Percentiles rank a stretch among this genome's conserved stretches.
phyloP scores from a whole-genome alignment of 35 echinoderm and acorn worm genomes.

The Apostichopus parvimensis region DNA sequence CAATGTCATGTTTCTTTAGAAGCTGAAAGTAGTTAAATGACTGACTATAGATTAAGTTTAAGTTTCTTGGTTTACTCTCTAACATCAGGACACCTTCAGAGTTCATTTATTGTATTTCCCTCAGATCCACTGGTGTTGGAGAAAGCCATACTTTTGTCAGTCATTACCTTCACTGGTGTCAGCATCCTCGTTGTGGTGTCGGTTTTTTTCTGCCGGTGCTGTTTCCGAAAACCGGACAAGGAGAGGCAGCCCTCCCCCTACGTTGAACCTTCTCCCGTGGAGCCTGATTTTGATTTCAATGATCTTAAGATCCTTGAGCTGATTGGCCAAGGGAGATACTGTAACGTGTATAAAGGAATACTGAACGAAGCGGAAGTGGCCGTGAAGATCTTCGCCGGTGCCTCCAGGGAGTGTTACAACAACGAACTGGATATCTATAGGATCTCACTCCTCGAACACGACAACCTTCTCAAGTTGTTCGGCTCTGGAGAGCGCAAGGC shows the following conservation, averaged over 20 bases:
- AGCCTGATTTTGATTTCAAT: constrained; percentile 88
- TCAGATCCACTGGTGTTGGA: constrained; percentile 1
- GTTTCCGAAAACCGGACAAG: constrained; percentile 44
- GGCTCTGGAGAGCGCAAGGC: constrained; percentile 80
- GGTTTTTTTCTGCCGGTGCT: constrained; percentile 24
- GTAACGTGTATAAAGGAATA: constrained; percentile 78
- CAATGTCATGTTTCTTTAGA: too few relatives aligned
- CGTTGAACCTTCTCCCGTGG: constrained; percentile 71
- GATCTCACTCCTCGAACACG: constrained; percentile 74
- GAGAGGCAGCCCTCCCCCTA: constrained; percentile 43
- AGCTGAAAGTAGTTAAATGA: too few relatives aligned
- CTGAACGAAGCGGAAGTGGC: constrained; percentile 78
- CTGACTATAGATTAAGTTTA: too few relatives aligned
- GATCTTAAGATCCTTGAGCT: constrained; percentile 88
- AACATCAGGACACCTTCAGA: too few relatives aligned
- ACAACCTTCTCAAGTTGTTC: constrained; percentile 75
- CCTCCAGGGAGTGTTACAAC: constrained; percentile 83
- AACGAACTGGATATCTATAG: constrained; percentile 93
- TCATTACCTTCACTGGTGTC: constrained; percentile 15
- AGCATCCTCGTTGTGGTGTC: constrained; percentile 36
- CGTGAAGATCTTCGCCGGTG: constrained; percentile 90
- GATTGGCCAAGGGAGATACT: constrained; percentile 92
- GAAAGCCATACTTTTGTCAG: constrained; percentile 41
- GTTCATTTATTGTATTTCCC: neutral
- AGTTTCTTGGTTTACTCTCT: too few relatives aligned